phyloP scores from a whole-genome alignment of 2,113 vertebrate species.

The Gasterosteus aculeatus region DNA sequence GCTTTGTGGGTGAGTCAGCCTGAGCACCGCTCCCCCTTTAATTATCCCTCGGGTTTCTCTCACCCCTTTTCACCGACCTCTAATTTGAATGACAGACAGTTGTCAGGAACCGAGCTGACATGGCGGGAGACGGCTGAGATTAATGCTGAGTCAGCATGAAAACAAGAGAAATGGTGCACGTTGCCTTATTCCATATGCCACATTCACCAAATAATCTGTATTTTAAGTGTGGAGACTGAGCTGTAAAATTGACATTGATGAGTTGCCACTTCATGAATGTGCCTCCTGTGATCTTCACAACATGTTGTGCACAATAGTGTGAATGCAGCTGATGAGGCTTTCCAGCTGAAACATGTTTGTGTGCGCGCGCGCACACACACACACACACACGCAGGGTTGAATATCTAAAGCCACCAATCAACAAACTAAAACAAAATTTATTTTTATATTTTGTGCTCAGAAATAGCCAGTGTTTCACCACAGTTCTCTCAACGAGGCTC shows the following conservation, averaged over 20 bases:
- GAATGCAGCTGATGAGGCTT: too few relatives aligned
- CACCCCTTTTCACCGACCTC: slow-evolving; percentile 59
- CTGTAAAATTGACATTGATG: slow-evolving; percentile 15
- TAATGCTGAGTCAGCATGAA: slow-evolving; percentile 73
- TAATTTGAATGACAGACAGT: slow-evolving; percentile 76
- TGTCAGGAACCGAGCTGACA: slow-evolving; percentile 65
- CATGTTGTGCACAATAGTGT: neutral
- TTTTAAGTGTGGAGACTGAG: neutral
- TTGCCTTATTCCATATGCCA: slow-evolving; percentile 31
- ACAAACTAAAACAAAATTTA: slow-evolving; percentile 3
- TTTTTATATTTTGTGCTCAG: neutral
- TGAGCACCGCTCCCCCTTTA: slow-evolving; percentile 96
- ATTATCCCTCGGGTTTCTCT: slow-evolving; percentile 82
- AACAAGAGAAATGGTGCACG: slow-evolving; percentile 18
- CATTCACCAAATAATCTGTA: neutral
- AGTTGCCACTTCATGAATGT: slow-evolving; percentile 11
- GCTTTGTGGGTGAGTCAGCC: slow-evolving; percentile 91
- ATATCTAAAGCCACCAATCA: slow-evolving; percentile 19
- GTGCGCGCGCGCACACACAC: too few relatives aligned
- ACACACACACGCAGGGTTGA: neutral
- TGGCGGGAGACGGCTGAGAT: slow-evolving; percentile 61
- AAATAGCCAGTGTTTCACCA: slow-evolving; percentile 34
- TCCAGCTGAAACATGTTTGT: neutral
- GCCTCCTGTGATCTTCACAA: slow-evolving; percentile 33
- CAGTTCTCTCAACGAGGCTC: slow-evolving; percentile 1